phyloP scores from a whole-genome alignment of 2,797 vertebrate species.

The Vireo griseus region DNA sequence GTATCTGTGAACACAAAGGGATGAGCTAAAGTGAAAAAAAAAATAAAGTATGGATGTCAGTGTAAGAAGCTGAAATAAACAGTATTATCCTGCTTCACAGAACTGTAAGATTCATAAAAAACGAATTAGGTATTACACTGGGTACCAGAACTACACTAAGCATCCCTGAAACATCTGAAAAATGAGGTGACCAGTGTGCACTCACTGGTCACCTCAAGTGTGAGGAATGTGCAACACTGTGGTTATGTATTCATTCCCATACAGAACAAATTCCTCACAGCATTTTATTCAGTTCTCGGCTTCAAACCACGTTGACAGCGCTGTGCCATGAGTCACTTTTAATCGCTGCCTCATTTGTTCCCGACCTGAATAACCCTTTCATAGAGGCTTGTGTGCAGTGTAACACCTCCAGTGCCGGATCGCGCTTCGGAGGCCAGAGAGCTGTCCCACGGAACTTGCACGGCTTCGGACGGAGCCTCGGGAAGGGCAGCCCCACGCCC shows the following conservation, averaged over 20 bases:
- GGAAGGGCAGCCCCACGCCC: too few relatives aligned
- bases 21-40: neutral
- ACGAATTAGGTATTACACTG: accelerated
- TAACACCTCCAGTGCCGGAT: neutral
- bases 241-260: neutral
- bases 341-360: neutral
- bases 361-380: neutral
- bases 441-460: neutral
- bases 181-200: neutral
- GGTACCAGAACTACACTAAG: neutral
- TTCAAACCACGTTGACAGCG: neutral
- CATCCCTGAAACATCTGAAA: neutral
- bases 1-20: neutral
- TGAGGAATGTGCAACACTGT: neutral
- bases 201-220: neutral
- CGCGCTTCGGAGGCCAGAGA: neutral
- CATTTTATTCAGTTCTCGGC: neutral
- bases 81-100: neutral
- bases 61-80: neutral
- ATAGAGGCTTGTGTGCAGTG: accelerated
- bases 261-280: neutral
- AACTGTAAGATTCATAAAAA: neutral
- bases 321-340: neutral
- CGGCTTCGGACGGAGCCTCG: accelerated
- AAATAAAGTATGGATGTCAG: neutral